Evolutionary conservation across 2,888 invertebrate genomes (phyloP).

Genomic region (Tenthredo distinguenda): DNA sequence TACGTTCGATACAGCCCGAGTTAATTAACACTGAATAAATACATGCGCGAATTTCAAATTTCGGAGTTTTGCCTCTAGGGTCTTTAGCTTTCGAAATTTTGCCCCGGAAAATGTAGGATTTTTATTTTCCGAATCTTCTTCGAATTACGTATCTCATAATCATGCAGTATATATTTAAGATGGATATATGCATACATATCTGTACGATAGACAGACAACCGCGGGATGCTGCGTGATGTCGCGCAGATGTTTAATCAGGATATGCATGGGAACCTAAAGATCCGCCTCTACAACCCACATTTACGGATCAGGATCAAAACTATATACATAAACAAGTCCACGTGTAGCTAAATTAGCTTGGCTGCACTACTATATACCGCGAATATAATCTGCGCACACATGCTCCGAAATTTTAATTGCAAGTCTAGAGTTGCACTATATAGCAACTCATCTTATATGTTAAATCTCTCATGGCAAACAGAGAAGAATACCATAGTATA

Average conservation of each 20-base stretch:
- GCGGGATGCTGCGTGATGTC: background rate
- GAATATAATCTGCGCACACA: background rate
- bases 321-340: background rate
- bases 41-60: too few species aligned
- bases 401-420: background rate
- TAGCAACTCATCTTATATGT: too few species aligned
- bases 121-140: background rate
- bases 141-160: background rate
- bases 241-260: slow-evolving; percentile 58
- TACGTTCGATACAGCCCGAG: too few species aligned
- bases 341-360: slow-evolving; percentile 17
- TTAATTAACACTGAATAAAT: too few species aligned
- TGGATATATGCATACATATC: background rate
- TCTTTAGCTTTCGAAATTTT: too few species aligned
- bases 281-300: slow-evolving; percentile 38
- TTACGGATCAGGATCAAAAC: background rate
- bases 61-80: too few species aligned
- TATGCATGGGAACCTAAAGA: slow-evolving; percentile 56
- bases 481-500: background rate
- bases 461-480: background rate
- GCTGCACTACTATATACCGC: background rate
- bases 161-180: background rate
- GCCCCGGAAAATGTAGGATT: background rate
- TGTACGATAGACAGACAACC: background rate
- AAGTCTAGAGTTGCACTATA: background rate